A percentile compares a stretch with the other conserved stretches of the same genome.
Conservation (phyloP, 2,113 vertebrate genomes). For the Poeciliopsis retropinna region DNA sequence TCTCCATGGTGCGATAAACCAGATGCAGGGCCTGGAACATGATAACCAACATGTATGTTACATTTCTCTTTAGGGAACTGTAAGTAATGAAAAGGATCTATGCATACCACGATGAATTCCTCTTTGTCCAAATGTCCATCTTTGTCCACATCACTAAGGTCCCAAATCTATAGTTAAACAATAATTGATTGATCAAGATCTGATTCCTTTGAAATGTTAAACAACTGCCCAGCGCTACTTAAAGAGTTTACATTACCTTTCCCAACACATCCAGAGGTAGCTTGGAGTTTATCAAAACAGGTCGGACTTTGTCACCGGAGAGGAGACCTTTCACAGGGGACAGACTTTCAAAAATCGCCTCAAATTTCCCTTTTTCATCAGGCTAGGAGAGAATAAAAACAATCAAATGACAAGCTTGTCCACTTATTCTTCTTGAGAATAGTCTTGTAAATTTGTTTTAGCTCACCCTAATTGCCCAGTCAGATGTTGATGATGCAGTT, state of each 20-base stretch:
- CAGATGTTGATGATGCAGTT: constrained; percentile 70
- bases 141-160: constrained; percentile 96
- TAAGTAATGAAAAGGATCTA: not conserved
- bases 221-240: not conserved
- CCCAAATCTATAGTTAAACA: constrained; percentile 88
- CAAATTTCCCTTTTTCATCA: constrained; percentile 96
- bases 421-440: not conserved
- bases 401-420: not conserved
- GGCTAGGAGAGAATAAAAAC: constrained; percentile 71
- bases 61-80: not conserved
- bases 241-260: constrained; percentile 78
- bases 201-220: not conserved
- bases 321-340: constrained; percentile 90
- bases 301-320: constrained; percentile 95
- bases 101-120: constrained; percentile 93
- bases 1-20: constrained; percentile 94
- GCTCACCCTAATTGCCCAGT: constrained; percentile 93
- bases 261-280: constrained; percentile 95
- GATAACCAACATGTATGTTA: not conserved
- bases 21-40: constrained; percentile 91
- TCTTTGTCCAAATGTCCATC: constrained; percentile 96
- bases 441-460: not conserved
- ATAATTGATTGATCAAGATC: constrained; percentile 3
- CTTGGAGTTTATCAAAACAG: constrained; percentile 97
- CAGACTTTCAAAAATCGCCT: constrained; percentile 96